Evolutionary conservation across 2,888 invertebrate species (phyloP).

Genomic region (Eumacrocentrus americanus): DNA sequence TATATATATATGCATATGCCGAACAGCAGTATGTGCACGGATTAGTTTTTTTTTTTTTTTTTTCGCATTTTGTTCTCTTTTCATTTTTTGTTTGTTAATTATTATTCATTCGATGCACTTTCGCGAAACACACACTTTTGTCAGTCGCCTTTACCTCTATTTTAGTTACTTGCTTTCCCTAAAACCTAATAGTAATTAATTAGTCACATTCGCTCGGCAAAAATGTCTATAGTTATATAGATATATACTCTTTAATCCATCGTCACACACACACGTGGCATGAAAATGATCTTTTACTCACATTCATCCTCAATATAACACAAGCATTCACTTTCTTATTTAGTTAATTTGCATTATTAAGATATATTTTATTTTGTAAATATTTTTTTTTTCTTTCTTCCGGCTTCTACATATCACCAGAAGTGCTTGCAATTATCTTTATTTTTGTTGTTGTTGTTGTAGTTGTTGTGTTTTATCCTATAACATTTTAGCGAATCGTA

Average conservation of each 20-base stretch:
- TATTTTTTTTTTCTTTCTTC: no score
- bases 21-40: slow-evolving; percentile 38
- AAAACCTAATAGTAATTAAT: slow-evolving; percentile 1
- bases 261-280: not conserved
- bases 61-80: slow-evolving; percentile 39
- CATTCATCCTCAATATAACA: not conserved
- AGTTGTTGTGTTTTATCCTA: no score
- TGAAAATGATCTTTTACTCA: not conserved
- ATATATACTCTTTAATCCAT: no score
- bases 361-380: slow-evolving; percentile 12
- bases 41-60: slow-evolving; percentile 33
- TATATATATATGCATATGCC: slow-evolving; percentile 54
- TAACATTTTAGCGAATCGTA: no score
- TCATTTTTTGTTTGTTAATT: slow-evolving; percentile 31
- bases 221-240: no score
- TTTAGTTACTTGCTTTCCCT: not conserved
- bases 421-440: no score
- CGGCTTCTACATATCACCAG: no score
- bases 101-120: slow-evolving; percentile 22
- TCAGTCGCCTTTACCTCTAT: slow-evolving; percentile 1
- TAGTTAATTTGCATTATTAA: not conserved
- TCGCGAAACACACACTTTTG: slow-evolving; percentile 13
- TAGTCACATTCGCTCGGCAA: slow-evolving; percentile 8
- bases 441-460: no score
- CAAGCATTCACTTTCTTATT: not conserved